Evolutionary conservation across 2,113 vertebrate species (phyloP), one percentile per base, ranked within the genome.

Genomic region (Oceanites oceanicus): DNA sequence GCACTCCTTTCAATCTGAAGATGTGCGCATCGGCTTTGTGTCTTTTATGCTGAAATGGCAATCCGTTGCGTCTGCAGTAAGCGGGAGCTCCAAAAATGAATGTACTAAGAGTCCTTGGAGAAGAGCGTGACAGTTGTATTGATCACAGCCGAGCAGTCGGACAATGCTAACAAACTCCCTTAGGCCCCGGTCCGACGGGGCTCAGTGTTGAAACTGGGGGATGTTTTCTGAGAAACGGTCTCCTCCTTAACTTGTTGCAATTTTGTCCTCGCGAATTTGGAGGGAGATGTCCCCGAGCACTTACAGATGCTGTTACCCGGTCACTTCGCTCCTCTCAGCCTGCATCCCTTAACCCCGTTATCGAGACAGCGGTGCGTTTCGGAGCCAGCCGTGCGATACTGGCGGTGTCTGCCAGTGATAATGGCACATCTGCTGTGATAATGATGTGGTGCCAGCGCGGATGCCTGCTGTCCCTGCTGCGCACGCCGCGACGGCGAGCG

Each of bases 331-430:
- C n/a, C 77, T 72, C 55, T 22, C 34, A 22, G 32, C 71, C 62
- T 20, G 53, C 42, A 15, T 67, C 78, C 84, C 47, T 55, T 47
- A 49, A 23, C 86, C 49, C 55, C 1, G 0, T 50, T 88, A 68
- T 73, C 22, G 10, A 56, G 81, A 9, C 56, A 34, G 42, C 0
- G 30, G n/a, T 59, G 89, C 21, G 0, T 76, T 85, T 52, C 30
- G 84, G 92, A 94, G 92, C 87, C 94, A 73, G 78, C 9, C 32
- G 2, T 13, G 29, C 0, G 58, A 56, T 91, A 71, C 8, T 1
- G 56, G 90, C 72, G 92, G 75, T 81, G 78, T 77, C 77, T n/a
- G 77, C n/a, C n/a, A n/a, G n/a, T n/a, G n/a, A n/a, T n/a, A n/a
- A n/a, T n/a, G n/a, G n/a, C n/a, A n/a, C 2, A 0, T 4, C 3